Conservation (phyloP, 92 coral and sea anemone genomes). For the Epizoanthus stellaris region DNA sequence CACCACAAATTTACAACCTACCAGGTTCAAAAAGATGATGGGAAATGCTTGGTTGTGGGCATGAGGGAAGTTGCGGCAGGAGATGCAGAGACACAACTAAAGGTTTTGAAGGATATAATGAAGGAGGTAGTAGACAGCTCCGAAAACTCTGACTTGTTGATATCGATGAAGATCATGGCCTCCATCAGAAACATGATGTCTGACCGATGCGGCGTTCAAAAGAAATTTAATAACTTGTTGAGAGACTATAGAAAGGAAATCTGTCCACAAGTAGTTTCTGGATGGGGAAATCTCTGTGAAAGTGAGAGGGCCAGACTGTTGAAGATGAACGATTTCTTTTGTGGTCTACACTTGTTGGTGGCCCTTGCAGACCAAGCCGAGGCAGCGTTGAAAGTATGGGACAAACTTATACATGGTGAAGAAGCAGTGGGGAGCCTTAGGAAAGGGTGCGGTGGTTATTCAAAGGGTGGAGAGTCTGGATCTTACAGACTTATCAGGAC, state of each 20-base stretch:
- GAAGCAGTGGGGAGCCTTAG: slow-evolving; percentile 29
- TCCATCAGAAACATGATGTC: slow-evolving; percentile 22
- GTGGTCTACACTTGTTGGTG: slow-evolving; percentile 49
- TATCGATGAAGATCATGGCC: neutral
- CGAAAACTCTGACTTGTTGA: neutral
- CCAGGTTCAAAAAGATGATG: neutral
- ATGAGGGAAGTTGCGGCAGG: slow-evolving; percentile 31
- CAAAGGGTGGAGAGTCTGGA: slow-evolving; percentile 38
- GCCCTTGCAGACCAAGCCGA: slow-evolving; percentile 54
- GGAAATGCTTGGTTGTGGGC: slow-evolving; percentile 4
- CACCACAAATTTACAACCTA: slow-evolving; percentile 20
- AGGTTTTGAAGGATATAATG: slow-evolving; percentile 18
- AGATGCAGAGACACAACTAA: slow-evolving; percentile 30
- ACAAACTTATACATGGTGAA: slow-evolving; percentile 29
- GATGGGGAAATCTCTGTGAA: slow-evolving; percentile 5
- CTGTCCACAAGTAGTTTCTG: slow-evolving; percentile 16
- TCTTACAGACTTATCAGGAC: slow-evolving; percentile 38
- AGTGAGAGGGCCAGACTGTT: neutral
- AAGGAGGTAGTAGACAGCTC: neutral
- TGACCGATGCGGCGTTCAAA: slow-evolving; percentile 9
- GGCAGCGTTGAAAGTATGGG: slow-evolving; percentile 43
- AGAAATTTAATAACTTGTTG: slow-evolving; percentile 20
- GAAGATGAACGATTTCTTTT: slow-evolving; percentile 39
- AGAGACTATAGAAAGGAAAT: neutral
- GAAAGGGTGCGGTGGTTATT: slow-evolving; percentile 5